Percentiles rank a stretch among this genome's conserved stretches.
Conservation (phyloP, 1,140 invertebrate genomes). For the Drosophila athabasca region DNA sequence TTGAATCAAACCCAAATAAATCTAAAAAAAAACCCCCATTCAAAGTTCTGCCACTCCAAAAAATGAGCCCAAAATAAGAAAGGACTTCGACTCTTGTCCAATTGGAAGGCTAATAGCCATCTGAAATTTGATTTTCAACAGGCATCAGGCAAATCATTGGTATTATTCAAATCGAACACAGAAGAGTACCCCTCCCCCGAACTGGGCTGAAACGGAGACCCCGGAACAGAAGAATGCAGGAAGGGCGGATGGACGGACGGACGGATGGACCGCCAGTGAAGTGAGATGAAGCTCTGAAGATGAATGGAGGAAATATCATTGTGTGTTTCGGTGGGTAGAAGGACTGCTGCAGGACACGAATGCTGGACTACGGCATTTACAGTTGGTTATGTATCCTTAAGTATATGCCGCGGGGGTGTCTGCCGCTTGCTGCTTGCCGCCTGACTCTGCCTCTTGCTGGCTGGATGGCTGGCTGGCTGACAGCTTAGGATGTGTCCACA, state of each 20-base stretch:
- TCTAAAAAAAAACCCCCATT: not conserved
- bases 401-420: constrained; percentile 37
- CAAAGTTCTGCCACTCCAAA: no score
- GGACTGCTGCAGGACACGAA: no score
- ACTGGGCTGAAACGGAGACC: no score
- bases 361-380: constrained; percentile 59
- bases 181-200: no score
- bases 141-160: constrained; percentile 56
- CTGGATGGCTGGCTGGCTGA: constrained; percentile 40
- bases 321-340: constrained; percentile 7
- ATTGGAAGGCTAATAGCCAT: constrained; percentile 66
- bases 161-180: constrained; percentile 44
- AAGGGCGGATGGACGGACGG: no score
- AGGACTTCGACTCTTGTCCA: constrained; percentile 23
- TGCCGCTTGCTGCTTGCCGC: not conserved
- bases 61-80: not conserved
- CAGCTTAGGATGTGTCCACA: constrained; percentile 45
- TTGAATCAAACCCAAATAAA: no score
- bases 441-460: not conserved
- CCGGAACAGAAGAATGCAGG: no score
- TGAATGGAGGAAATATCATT: constrained; percentile 46
- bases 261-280: not conserved
- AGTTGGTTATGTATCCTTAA: constrained; percentile 58
- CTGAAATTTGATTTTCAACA: constrained; percentile 34
- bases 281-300: constrained; percentile 20